Conservation (phyloP, 2,113 vertebrate genomes). For the Thamnaconus septentrionalis region DNA sequence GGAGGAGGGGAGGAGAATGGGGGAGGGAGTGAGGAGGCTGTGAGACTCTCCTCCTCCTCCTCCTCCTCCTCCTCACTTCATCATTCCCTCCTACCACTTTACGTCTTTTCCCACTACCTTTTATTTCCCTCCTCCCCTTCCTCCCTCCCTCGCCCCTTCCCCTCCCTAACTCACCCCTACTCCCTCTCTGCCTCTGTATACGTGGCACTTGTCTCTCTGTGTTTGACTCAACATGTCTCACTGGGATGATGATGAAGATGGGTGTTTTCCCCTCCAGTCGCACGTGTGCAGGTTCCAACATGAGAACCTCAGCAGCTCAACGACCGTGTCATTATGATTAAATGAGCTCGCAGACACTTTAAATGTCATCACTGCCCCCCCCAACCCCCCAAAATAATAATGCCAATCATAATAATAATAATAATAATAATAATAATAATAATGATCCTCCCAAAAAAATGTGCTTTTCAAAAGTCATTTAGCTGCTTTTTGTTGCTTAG, state of each 20-base stretch:
- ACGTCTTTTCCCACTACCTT: conserved; percentile 4
- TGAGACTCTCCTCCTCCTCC: neutral
- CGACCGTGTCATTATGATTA: too few species aligned
- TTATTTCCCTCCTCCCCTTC: neutral
- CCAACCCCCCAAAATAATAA: too few species aligned
- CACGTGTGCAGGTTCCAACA: conserved; percentile 17
- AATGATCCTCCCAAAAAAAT: too few species aligned
- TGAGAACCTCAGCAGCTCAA: neutral
- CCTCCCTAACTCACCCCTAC: too few species aligned
- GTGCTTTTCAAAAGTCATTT: too few species aligned
- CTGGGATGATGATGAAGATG: conserved; percentile 11
- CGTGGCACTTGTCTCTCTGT: conserved; percentile 51
- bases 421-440: too few species aligned
- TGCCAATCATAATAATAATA: too few species aligned
- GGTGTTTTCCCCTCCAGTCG: conserved; percentile 20
- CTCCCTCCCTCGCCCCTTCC: neutral
- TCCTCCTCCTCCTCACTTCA: conserved; percentile 19
- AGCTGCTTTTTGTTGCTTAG: too few species aligned
- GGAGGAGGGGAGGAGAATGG: conserved; percentile 33
- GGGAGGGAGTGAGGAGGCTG: neutral
- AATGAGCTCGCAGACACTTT: too few species aligned
- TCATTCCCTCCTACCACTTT: too few species aligned
- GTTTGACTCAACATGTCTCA: conserved; percentile 15
- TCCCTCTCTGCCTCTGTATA: conserved; percentile 14
- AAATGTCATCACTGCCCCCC: too few species aligned